Evolutionary conservation across 2,113 vertebrate genomes (phyloP), one percentile per base, ranked within the genome.

Genomic region (Smithornis capensis): DNA sequence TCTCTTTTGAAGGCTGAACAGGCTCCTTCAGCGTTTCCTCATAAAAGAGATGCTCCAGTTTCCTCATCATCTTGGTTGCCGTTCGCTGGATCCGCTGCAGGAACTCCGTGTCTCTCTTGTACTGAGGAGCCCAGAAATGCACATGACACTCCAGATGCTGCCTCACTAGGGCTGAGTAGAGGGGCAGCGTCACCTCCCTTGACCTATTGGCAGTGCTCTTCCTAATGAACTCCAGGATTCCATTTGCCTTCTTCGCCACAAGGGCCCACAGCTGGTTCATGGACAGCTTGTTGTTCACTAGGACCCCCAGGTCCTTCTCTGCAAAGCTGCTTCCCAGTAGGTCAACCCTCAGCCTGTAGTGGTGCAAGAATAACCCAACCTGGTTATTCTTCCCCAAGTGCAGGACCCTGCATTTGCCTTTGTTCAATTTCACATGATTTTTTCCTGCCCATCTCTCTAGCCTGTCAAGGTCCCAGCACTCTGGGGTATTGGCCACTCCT

Each of bases 381-480:
- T 45, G 45, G 3, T 65, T 42, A 37, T 11, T 60, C 37, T 60
- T 77, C 14, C 14, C 9, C 37, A 37, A 9, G 33, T 52, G 9
- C 22, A 52, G 22, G 33, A 37, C 42, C 10, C 35, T 76, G 53
- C 9, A 15, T 3, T 77, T 7, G 14, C 45, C 45, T 23, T 33
- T 44, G 27, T 4, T 78, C 18, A 69, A 38, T 77, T 45, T 44
- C 18, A 33, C 45, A 69, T 27, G 1, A 22, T 33, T 52, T 45
- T 5, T 38, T 21, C 31, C 37, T 77, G 21, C 25, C 21, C 6
- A 1, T 76, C 35, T 19, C 25, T 52, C 17, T 14, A 19, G 0
- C 3, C 64, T 60, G 33, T 5, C 0, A 0, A 37, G 27, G 33
- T 17, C 31, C 9, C 14, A 31, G 33, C 14, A 14, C 14, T 9